Conservation (phyloP, 2,888 invertebrate species). For the Caenorhabditis uteleia region DNA sequence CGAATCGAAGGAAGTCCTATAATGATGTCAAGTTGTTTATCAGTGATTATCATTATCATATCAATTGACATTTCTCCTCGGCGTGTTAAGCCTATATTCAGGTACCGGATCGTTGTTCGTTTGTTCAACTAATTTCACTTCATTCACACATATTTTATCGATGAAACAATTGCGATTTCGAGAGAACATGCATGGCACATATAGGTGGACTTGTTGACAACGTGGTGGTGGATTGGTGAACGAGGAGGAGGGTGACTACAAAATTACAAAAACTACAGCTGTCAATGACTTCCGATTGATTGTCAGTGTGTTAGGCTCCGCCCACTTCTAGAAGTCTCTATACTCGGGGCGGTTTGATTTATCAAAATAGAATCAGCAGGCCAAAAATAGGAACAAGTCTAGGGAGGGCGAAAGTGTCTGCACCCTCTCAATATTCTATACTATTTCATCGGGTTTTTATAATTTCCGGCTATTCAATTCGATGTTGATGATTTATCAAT, state of each 20-base stretch:
- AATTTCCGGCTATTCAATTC: not conserved
- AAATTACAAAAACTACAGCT: constrained; percentile 3
- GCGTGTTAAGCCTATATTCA: constrained; percentile 4
- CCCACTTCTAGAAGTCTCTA: too few species aligned
- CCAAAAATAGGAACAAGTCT: not conserved
- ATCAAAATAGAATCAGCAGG: constrained; percentile 6
- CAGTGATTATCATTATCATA: not conserved
- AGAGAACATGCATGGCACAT: constrained; percentile 24
- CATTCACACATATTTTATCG: constrained; percentile 22
- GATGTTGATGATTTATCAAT: not conserved
- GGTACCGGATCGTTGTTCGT: constrained; percentile 4
- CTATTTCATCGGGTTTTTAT: too few species aligned
- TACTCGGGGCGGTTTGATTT: constrained; percentile 6
- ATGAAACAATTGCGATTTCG: constrained; percentile 19
- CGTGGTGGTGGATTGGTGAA: not conserved
- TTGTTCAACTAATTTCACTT: not conserved
- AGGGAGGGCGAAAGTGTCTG: not conserved
- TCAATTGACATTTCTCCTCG: constrained; percentile 18
- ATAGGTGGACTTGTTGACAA: constrained; percentile 23
- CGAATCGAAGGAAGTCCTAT: constrained; percentile 37
- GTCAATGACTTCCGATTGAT: not conserved
- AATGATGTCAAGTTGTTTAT: not conserved
- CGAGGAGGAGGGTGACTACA: not conserved
- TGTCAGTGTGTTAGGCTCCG: too few species aligned
- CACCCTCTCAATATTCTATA: too few species aligned